A percentile compares a stretch with the other conserved stretches of the same genome.
Conservation (phyloP, 2,113 vertebrate species). For the Trogon surrucura region DNA sequence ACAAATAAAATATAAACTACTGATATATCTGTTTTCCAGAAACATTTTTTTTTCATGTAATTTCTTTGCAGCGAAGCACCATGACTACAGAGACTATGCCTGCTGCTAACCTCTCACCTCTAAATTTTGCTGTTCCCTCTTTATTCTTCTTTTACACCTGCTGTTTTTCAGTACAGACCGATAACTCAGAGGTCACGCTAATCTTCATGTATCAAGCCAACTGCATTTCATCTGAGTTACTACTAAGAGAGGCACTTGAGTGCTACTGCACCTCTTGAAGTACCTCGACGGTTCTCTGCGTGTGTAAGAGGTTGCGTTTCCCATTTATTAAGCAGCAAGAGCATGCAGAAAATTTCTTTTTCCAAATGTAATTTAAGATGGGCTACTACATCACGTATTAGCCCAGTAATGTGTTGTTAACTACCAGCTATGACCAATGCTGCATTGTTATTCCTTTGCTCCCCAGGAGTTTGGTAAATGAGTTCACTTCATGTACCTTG, state of each 20-base stretch:
- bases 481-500: neutral
- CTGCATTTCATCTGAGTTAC: slow-evolving; percentile 45
- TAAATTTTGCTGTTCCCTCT: slow-evolving; percentile 51
- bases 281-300: neutral
- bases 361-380: neutral
- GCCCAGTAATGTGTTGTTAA: neutral
- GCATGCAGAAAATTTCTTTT: neutral
- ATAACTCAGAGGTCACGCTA: slow-evolving; percentile 49
- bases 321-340: neutral
- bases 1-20: slow-evolving; percentile 46
- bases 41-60: neutral
- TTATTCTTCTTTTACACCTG: slow-evolving; percentile 54
- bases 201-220: slow-evolving; percentile 42
- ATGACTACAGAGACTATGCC: neutral
- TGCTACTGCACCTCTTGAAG: slow-evolving; percentile 27
- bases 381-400: neutral
- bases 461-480: neutral
- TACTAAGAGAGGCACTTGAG: slow-evolving; percentile 51
- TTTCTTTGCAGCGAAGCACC: slow-evolving; percentile 52
- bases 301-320: neutral
- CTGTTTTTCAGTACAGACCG: slow-evolving; percentile 57
- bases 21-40: slow-evolving; percentile 45
- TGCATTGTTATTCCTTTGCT: neutral
- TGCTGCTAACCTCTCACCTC: slow-evolving; percentile 52
- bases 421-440: neutral